Base-by-base conservation (phyloP, 1,140 invertebrate species). In the Doryteuthis pealeii region DNA sequence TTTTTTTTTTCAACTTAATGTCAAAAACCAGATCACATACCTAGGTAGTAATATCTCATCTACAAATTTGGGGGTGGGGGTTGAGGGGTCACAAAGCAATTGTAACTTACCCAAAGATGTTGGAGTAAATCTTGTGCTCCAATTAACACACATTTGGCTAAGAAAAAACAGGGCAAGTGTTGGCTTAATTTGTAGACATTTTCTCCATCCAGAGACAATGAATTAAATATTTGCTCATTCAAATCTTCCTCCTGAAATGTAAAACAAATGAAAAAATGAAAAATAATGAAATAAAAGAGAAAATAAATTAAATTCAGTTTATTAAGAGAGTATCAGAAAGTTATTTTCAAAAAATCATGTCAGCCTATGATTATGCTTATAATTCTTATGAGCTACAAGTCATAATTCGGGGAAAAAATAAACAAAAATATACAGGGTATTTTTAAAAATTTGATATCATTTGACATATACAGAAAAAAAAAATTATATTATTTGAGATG, bases 161-260 rank as follows among this genome's bases (percentile, higher is more conserved):
- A 45, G 67, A 71, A 76, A 8, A 76, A 45, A 35, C 72, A 74
- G 32, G 74, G 70, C 40, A 76, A 72, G 28, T 70, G 58, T 6
- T 32, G 32, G 69, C 75, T 72, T 26, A 67, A 43, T 33, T 28
- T 35, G 31, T 78, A 78, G 5, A 78, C 74, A 8, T 66, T 54
- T 66, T 78, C 74, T 30, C 77, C 77, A 72, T 78, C 77, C 33
- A 62, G 33, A 54, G 12, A 65, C 28, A 78, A 31, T 71, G 75
- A 74, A 30, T 74, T 45, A 4, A 58, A 3, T 1, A 70, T 18
- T 6, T 49, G 45, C 31, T 49, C 49, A 33, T 58, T 26, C 30
- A 70, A 49, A 14, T 70, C 28, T 32, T 74, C 49, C 2, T 33
- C 67, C 73, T 74, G 43, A 49, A 70, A 74, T 6, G 2, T 31